Evolutionary conservation across 2,888 invertebrate species (phyloP), one percentile per base, ranked within the genome.

Genomic region (Parelbella ahira): DNA sequence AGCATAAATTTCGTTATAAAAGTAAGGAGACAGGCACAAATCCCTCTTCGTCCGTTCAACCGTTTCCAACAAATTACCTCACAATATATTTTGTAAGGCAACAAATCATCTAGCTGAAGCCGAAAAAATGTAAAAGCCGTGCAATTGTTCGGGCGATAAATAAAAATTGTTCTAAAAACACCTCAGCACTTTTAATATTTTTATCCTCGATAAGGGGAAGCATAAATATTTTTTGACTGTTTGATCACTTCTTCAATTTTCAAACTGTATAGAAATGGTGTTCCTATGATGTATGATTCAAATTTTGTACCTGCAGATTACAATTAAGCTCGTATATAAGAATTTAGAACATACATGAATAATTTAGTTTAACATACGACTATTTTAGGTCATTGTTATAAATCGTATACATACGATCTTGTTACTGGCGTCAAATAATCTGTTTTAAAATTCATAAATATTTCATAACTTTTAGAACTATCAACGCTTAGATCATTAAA

Each of bases 101-200:
- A 78, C 73, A 77, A 78, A 78, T 78, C 76, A 76, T 60, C 50
- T 46, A 44, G 51, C 49, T 51, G 55, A 51, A 48, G 53, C 51
- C 62, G 61, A 62, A 70, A 63, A 61, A 68, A 67, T 54, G 58
- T 58, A 61, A 69, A 68, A 64, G 51, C 58, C 50, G 57, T 61
- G 57, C 75, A 74, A 76, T 76, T 72, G 70, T 70, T 68, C 63
- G 42, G 53, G 63, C 63, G 61, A 68, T 79, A 80, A 80, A 80
- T 80, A 76, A 77, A 75, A 77, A 71, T 68, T 66, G 68, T 66
- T 62, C 60, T 60, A 59, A 61, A 63, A 76, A 74, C 77, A 78
- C 76, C 77, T 80, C 79, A 78, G 77, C 79, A 76, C 68, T 78
- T 78, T 79, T 79, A 74, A 79, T 77, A 78, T 76, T 79, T 79